Evolutionary conservation across 2,113 vertebrate species (phyloP), one percentile per base, ranked within the genome.

Genomic region (Lucifuga dentata): DNA sequence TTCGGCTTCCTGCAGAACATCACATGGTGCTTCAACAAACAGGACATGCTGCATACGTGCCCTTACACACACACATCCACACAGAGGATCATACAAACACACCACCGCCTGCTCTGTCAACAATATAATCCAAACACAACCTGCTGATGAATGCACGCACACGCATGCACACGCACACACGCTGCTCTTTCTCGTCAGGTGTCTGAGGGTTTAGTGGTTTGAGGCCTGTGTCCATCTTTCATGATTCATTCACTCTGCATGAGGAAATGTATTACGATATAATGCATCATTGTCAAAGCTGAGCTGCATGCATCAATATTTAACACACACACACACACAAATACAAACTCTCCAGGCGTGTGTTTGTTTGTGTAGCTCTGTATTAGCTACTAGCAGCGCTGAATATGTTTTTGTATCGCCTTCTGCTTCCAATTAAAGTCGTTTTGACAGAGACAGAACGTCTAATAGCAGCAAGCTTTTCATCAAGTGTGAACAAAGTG

Each of bases 1-100:
- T 40, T 40, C 74, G 55, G 68, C 52, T 35, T 17, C 58, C 48
- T 46, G 43, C 41, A 49, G 41, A 72, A 8, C 13, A 40, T 41
- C 20, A 35, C 1, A 5, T 29, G 23, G 43, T 5, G 3, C 56
- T 38, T 62, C 68, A 77, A 13, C 60, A 67, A 73, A 82, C 72
- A 68, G 71, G 57, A 62, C 17, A 49, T 73, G n/a, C 77, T 82
- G 71, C 68, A 32, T 73, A 84, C 52, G 76, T 65, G 82, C 19
- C 12, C 60, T 49, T 52, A 63, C 29, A 24, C 78, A 68, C 33
- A 68, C 35, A 63, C 33, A 20, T 15, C 52, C 26, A 49, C 58
- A 57, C 48, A 0, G 41, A 49, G 23, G 39, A 17, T 16, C 16
- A 15, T 49, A 49, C 71, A 63, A 74, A 77, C 55, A 68, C 12